phyloP scores from a whole-genome alignment of 2,888 invertebrate genomes.

The Nycteola revayana region DNA sequence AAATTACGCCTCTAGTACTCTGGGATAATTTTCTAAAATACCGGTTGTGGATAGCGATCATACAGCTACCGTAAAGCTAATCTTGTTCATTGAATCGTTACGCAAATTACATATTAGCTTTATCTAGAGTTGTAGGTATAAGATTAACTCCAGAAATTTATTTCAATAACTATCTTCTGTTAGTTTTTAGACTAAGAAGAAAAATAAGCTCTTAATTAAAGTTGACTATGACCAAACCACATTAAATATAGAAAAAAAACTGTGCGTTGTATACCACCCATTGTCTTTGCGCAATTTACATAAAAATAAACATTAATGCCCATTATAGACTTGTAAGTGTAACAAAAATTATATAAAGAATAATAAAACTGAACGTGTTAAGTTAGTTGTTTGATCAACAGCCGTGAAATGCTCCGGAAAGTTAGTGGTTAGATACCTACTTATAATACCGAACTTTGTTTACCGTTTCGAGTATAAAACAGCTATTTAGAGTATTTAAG shows the following conservation, averaged over 20 bases:
- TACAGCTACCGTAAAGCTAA: constrained; percentile 38
- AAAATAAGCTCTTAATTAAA: no score
- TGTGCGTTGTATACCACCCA: no score
- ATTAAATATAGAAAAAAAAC: no score
- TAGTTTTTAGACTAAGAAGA: no score
- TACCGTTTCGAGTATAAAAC: constrained; percentile 22
- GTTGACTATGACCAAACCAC: no score
- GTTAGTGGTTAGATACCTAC: constrained; percentile 1
- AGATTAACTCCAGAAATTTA: no score
- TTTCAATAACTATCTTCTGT: no score
- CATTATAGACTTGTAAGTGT: not conserved
- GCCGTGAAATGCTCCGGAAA: constrained; percentile 12
- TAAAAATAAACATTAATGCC: not conserved
- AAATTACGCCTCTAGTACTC: constrained; percentile 41
- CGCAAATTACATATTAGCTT: constrained; percentile 31
- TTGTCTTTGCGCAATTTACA: no score
- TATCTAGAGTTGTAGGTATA: no score
- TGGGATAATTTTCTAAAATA: constrained; percentile 48
- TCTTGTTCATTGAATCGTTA: constrained; percentile 34
- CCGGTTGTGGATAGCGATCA: constrained; percentile 34
- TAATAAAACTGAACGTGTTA: constrained; percentile 3
- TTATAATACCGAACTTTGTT: constrained; percentile 20
- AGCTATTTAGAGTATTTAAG: no score
- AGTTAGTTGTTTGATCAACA: constrained; percentile 15
- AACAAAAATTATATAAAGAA: no score